A percentile compares a stretch with the other conserved stretches of the same genome.
These are phyloP conservation scores for Archips xylosteana DNA, from an alignment of 2,888 invertebrate species.

Conservation along the genomic window DNA sequence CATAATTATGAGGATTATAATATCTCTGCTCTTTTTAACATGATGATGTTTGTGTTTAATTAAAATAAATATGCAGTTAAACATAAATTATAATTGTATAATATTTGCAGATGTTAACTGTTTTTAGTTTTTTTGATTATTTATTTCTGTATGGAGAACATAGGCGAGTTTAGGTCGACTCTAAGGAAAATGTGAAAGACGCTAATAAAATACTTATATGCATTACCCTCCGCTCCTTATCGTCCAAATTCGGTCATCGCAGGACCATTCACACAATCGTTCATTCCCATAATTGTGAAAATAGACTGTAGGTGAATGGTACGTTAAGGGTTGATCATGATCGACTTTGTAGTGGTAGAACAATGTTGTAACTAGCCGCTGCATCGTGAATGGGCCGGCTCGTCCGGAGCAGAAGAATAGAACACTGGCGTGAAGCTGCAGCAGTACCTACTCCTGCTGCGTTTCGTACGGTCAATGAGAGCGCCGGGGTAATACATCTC, in stretches of 20 bases:
- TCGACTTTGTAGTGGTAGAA: too few relatives aligned
- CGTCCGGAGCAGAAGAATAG: too few relatives aligned
- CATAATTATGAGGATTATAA: constrained; percentile 65
- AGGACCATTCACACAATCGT: not conserved
- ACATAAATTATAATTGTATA: constrained; percentile 27
- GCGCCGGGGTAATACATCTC: too few relatives aligned
- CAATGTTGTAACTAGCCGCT: too few relatives aligned
- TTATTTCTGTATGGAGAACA: not conserved
- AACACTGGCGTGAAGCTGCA: too few relatives aligned
- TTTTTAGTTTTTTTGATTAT: constrained; percentile 13
- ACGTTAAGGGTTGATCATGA: not conserved
- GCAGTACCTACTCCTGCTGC: too few relatives aligned
- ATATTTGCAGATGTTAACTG: constrained; percentile 25
- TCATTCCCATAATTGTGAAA: not conserved
- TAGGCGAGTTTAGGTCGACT: not conserved
- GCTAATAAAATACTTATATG: not conserved
- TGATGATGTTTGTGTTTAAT: constrained; percentile 35
- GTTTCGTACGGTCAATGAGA: too few relatives aligned
- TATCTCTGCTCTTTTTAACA: constrained; percentile 35
- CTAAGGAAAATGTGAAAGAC: not conserved
- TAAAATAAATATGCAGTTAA: constrained; percentile 35
- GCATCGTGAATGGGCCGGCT: too few relatives aligned
- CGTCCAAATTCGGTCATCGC: not conserved
- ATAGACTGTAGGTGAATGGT: not conserved
- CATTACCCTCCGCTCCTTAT: not conserved